phyloP scores from a whole-genome alignment of 1,140 invertebrate species.

The Drosophila fuyamai region DNA sequence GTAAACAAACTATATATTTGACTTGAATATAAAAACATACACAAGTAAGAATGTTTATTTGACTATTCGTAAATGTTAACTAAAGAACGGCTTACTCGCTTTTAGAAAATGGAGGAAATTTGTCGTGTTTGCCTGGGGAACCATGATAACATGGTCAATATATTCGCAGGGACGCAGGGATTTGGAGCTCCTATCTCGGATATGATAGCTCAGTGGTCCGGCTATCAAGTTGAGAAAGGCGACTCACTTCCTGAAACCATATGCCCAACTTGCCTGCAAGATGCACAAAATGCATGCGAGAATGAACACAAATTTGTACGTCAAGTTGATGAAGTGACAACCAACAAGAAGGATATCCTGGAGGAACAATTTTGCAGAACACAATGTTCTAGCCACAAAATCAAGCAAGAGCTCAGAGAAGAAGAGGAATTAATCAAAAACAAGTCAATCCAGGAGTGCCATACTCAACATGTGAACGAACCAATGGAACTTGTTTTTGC shows the following conservation, averaged over 20 bases:
- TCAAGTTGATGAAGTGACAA: neutral
- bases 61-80: neutral
- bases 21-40: neutral
- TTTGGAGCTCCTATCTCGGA: neutral
- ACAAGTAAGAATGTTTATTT: neutral
- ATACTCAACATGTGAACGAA: too few species aligned
- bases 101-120: neutral
- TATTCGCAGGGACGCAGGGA: neutral
- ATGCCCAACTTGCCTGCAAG: neutral
- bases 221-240: neutral
- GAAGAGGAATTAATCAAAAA: neutral
- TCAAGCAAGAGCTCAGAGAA: neutral
- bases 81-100: neutral
- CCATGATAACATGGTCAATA: neutral
- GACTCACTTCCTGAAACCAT: slow-evolving; percentile 10
- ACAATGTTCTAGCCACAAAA: neutral
- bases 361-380: neutral
- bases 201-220: slow-evolving; percentile 5
- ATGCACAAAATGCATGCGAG: neutral
- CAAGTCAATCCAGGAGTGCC: neutral
- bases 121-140: neutral
- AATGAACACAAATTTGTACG: neutral
- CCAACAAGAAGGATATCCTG: neutral
- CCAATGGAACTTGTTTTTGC: too few species aligned
- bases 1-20: neutral